These are phyloP conservation scores for Austrolebias charrua DNA, from an alignment of 2,797 vertebrate genomes.

Conservation along the genomic window DNA sequence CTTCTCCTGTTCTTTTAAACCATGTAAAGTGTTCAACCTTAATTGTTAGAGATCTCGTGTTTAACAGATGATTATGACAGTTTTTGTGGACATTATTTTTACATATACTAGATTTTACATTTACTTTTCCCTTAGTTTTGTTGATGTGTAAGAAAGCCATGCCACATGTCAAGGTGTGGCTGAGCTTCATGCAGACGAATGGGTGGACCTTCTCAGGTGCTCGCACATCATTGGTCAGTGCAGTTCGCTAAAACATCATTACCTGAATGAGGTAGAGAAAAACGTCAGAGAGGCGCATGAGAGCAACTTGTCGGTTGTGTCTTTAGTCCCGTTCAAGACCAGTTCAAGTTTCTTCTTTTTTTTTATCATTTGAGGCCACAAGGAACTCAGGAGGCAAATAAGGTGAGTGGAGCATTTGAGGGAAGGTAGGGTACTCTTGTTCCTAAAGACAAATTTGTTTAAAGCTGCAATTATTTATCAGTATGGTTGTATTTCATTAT, in stretches of 20 bases:
- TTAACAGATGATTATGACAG: background rate
- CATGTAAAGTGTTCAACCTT: slow-evolving; percentile 18
- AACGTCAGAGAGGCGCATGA: slow-evolving; percentile 75
- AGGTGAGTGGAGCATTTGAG: slow-evolving; percentile 68
- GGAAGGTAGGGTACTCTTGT: slow-evolving; percentile 44
- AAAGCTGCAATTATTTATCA: no score
- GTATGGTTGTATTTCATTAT: slow-evolving; percentile 11
- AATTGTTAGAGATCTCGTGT: slow-evolving; percentile 9
- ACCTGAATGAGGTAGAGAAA: slow-evolving; percentile 83
- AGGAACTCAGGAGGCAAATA: slow-evolving; percentile 42
- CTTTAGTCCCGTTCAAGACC: slow-evolving; percentile 13
- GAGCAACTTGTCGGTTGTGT: slow-evolving; percentile 34
- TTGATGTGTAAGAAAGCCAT: slow-evolving; percentile 5
- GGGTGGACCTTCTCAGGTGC: slow-evolving; percentile 67
- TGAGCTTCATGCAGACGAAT: slow-evolving; percentile 47
- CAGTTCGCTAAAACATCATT: slow-evolving; percentile 78
- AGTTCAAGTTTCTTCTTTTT: slow-evolving; percentile 21
- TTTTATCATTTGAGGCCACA: background rate
- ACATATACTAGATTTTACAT: slow-evolving; percentile 2
- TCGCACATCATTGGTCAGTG: slow-evolving; percentile 77
- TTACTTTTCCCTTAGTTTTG: slow-evolving; percentile 7
- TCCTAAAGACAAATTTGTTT: slow-evolving; percentile 1
- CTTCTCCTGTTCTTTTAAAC: slow-evolving; percentile 35
- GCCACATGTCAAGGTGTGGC: slow-evolving; percentile 76
- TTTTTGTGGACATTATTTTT: slow-evolving; percentile 18